Conservation (phyloP, 2,797 vertebrate species). For the Varecia variegata region DNA sequence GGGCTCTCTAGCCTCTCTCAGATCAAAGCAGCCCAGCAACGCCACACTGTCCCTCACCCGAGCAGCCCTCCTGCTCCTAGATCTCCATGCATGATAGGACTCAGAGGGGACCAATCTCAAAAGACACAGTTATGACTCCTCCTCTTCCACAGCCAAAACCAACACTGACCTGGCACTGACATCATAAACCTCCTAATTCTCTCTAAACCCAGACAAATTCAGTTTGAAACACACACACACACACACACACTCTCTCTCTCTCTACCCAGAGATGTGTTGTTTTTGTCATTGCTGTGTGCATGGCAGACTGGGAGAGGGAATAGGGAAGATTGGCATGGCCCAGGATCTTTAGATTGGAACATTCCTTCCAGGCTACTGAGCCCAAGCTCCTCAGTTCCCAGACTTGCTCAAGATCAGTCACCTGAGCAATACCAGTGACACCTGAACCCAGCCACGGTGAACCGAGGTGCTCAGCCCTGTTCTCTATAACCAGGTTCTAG, state of each 20-base stretch:
- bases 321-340: neutral
- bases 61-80: neutral
- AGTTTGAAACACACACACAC: neutral
- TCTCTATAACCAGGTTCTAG: neutral
- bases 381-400: neutral
- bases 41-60: neutral
- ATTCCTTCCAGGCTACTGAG: neutral
- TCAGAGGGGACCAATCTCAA: neutral
- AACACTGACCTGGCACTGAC: neutral
- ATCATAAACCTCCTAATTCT: neutral
- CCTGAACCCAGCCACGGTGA: neutral
- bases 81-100: accelerated
- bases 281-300: neutral
- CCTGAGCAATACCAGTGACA: neutral
- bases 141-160: neutral
- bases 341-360: neutral
- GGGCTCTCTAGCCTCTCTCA: neutral
- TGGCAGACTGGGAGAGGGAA: neutral
- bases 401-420: neutral
- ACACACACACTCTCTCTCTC: neutral
- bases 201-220: neutral
- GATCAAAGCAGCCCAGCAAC: neutral
- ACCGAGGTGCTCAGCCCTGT: neutral
- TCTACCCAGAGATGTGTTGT: neutral
- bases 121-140: neutral